Conservation (phyloP, 2,797 vertebrate species). For the Cynodonichthys magdalenae region DNA sequence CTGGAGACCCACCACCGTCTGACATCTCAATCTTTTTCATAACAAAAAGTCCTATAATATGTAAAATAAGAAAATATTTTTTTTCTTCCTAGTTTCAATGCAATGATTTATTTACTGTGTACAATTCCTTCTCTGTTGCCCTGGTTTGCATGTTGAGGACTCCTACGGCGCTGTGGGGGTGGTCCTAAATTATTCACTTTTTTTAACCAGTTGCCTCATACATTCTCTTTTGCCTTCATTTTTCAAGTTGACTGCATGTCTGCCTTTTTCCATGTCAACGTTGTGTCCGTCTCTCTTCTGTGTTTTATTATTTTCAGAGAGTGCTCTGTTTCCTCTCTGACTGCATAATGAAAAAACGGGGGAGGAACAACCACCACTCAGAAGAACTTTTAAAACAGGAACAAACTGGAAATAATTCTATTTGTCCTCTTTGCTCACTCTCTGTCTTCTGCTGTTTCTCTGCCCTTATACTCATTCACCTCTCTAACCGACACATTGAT, state of each 20-base stretch:
- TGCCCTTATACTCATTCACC: constrained; percentile 37
- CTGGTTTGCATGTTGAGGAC: constrained; percentile 70
- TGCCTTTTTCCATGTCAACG: constrained; percentile 53
- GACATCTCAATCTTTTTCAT: constrained; percentile 53
- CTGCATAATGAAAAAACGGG: constrained; percentile 55
- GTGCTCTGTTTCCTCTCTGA: constrained; percentile 47
- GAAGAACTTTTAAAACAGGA: constrained; percentile 62
- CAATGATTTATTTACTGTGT: constrained; percentile 66
- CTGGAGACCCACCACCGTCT: constrained; percentile 39
- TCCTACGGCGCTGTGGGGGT: constrained; percentile 49
- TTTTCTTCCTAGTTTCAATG: constrained; percentile 49
- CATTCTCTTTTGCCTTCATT: constrained; percentile 61
- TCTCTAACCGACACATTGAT: constrained; percentile 37
- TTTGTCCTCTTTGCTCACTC: constrained; percentile 36
- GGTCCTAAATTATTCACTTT: constrained; percentile 70
- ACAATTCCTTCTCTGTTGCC: constrained; percentile 47
- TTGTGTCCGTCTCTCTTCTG: constrained; percentile 45
- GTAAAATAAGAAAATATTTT: constrained; percentile 28
- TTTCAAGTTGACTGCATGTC: constrained; percentile 54
- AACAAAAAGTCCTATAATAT: constrained; percentile 42
- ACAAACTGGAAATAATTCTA: constrained; percentile 60
- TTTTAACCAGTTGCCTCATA: constrained; percentile 46
- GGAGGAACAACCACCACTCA: constrained; percentile 58
- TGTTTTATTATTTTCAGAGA: constrained; percentile 66
- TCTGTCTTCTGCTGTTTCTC: constrained; percentile 31